phyloP scores from a whole-genome alignment of 2,888 invertebrate species.

The Seira musarum region DNA sequence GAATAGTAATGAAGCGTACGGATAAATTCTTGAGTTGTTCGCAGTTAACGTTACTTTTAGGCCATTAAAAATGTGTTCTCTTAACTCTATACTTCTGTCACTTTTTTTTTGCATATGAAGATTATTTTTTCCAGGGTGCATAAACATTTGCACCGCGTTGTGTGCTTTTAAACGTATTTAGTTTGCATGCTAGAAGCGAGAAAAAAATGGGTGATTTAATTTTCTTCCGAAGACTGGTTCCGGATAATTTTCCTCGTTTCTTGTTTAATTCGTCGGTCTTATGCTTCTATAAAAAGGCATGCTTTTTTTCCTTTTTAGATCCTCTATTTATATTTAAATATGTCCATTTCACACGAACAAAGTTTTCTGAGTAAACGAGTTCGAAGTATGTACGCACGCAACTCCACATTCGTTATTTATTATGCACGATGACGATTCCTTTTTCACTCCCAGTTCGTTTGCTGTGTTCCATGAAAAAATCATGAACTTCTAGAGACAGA shows the following conservation, averaged over 20 bases:
- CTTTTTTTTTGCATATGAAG: not conserved
- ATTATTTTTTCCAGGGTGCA: not conserved
- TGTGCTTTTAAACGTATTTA: too few relatives aligned
- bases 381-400: not conserved
- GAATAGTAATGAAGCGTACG: slow-evolving; percentile 37
- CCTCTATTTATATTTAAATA: not conserved
- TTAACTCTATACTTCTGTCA: not conserved
- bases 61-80: not conserved
- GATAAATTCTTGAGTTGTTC: not conserved
- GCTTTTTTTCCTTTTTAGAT: slow-evolving; percentile 1
- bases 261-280: not conserved
- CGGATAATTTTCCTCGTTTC: slow-evolving; percentile 22
- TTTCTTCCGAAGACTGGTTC: slow-evolving; percentile 14
- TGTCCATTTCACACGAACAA: slow-evolving; percentile 38
- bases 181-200: slow-evolving; percentile 6
- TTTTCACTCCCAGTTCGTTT: slow-evolving; percentile 11
- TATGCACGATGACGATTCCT: slow-evolving; percentile 50
- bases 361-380: not conserved
- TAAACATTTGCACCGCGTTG: not conserved
- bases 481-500: not conserved
- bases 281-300: not conserved
- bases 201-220: slow-evolving; percentile 23
- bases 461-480: slow-evolving; percentile 39
- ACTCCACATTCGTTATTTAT: slow-evolving; percentile 30
- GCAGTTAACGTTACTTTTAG: not conserved